Evolutionary conservation across 2,113 vertebrate genomes (phyloP).

Genomic region (Pardalotus punctatus): DNA sequence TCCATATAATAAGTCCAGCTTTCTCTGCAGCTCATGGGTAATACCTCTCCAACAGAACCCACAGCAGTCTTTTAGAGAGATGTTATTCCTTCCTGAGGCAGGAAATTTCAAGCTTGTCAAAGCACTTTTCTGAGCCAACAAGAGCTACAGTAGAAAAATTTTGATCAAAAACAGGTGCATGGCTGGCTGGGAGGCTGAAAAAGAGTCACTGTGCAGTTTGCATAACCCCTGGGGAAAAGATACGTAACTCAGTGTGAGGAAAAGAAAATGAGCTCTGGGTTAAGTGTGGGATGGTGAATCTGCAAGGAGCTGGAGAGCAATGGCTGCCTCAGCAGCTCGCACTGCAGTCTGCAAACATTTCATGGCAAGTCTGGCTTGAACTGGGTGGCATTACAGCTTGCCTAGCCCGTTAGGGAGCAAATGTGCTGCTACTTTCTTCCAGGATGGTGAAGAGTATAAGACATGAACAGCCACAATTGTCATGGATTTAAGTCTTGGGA

Average conservation of each 20-base stretch:
- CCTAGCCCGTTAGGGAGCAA: not conserved
- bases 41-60: not conserved
- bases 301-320: not conserved
- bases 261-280: not conserved
- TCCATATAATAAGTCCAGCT: not conserved
- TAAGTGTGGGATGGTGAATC: not conserved
- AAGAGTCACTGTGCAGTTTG: not conserved
- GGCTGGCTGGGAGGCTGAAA: not conserved
- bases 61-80: not conserved
- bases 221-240: not conserved
- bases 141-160: not conserved
- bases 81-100: not conserved
- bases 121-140: constrained; percentile 22
- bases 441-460: accelerated
- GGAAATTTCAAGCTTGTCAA: constrained; percentile 16
- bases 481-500: not conserved
- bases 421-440: not conserved
- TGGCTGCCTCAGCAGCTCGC: not conserved
- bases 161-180: constrained; percentile 37
- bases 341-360: not conserved
- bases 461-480: not conserved
- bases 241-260: not conserved
- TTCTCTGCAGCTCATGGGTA: not conserved
- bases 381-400: not conserved
- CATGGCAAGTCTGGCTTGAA: not conserved